Evolutionary conservation across 2,888 invertebrate species (phyloP).

Genomic region (Stenchaetothrips biformis): DNA sequence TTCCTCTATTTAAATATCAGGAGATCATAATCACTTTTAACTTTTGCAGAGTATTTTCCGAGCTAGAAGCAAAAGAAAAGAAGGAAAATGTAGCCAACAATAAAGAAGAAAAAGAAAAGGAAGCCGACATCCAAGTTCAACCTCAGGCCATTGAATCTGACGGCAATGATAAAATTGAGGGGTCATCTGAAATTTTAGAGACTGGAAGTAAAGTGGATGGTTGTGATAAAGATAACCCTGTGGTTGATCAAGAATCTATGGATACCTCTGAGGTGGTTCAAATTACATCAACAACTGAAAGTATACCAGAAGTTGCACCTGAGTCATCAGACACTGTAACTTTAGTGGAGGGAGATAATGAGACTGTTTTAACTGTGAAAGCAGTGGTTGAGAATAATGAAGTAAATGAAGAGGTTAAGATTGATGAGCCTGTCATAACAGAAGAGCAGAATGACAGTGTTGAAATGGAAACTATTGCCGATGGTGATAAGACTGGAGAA

Average conservation of each 20-base stretch:
- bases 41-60: background rate
- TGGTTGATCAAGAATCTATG: slow-evolving; percentile 31
- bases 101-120: slow-evolving; percentile 34
- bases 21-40: background rate
- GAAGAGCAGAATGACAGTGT: slow-evolving; percentile 34
- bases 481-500: slow-evolving; percentile 39
- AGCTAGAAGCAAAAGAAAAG: slow-evolving; percentile 27
- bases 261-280: slow-evolving; percentile 31
- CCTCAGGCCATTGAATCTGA: background rate
- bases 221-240: slow-evolving; percentile 29
- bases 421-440: slow-evolving; percentile 30
- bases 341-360: slow-evolving; percentile 30
- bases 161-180: slow-evolving; percentile 2
- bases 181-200: slow-evolving; percentile 29
- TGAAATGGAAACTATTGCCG: slow-evolving; percentile 38
- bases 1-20: background rate
- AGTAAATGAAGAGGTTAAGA: background rate
- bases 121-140: background rate
- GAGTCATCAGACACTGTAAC: slow-evolving; percentile 42
- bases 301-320: slow-evolving; percentile 43
- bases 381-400: slow-evolving; percentile 33
- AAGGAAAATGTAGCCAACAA: slow-evolving; percentile 35
- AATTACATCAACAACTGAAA: background rate
- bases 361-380: slow-evolving; percentile 30
- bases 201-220: slow-evolving; percentile 31